Base-by-base conservation (phyloP, 2,113 vertebrate species). In the Malurus cyaneus region DNA sequence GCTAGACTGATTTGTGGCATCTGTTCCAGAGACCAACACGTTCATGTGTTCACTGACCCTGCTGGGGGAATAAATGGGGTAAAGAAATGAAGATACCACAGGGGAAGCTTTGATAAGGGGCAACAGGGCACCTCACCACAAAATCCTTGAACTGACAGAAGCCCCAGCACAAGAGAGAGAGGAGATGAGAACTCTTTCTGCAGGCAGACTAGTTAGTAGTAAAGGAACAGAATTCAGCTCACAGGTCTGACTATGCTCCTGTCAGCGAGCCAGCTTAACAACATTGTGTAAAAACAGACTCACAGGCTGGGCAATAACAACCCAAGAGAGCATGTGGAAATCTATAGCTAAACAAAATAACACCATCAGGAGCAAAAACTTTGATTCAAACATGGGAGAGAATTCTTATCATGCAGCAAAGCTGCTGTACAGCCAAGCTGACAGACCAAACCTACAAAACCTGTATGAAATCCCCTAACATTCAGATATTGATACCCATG, bases 1-100 rank as follows among this genome's bases (percentile, higher is more conserved):
- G 86, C 94, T 44, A 94, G 86, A 86, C 94, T 95, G 95, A 94
- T 90, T 92, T 94, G 94, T 86, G 88, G 73, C 88, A 92, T 91
- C 88, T 86, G 4, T 71, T 91, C n/a, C 72, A 94, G 65, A 67
- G 69, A 65, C 65, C 41, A 67, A 57, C 6, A 12, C 0, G 9
- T 81, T 84, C 44, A 36, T 5, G 14, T 34, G 76, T 90, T 96
- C 80, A 62, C 34, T 59, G 82, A 52, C 23, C 16, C 31, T 61
- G 54, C 29, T 5, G 2, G 64, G 74, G 65, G 57, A 94, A 76
- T 74, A 91, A 84, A 57, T n/a, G 8, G 18, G 1, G 11, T 36
- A 65, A 95, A 84, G 65, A 74, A 84, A 77, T 0, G 1, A 78
- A 44, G 69, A 49, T 78, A 78, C 2, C 5, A 14, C 52, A 44